Conservation (phyloP, 2,797 vertebrate species). For the Emys orbicularis region DNA sequence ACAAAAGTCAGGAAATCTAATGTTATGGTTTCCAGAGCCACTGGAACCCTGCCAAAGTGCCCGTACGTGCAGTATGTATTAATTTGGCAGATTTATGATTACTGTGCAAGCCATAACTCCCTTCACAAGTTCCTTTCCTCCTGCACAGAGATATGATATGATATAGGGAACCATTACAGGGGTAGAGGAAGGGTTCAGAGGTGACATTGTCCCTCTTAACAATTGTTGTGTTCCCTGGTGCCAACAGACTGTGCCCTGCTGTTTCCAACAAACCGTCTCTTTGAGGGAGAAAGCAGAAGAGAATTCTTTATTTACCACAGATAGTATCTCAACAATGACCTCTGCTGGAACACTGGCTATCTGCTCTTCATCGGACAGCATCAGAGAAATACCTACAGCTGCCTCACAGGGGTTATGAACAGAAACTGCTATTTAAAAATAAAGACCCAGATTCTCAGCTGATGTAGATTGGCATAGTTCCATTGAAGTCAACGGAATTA, state of each 20-base stretch:
- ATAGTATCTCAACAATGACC: accelerated
- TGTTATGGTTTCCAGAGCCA: not conserved
- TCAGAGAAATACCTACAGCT: not conserved
- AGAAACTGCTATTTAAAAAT: not conserved
- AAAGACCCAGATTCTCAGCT: not conserved
- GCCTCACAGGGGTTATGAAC: accelerated
- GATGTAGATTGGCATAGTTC: not conserved
- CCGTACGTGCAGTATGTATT: not conserved
- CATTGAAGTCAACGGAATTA: not conserved
- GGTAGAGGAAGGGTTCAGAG: not conserved
- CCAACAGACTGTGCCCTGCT: not conserved
- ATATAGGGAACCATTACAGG: accelerated
- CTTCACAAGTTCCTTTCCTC: accelerated
- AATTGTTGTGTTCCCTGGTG: not conserved
- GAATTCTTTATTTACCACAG: not conserved
- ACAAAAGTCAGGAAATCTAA: not conserved
- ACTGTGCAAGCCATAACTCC: not conserved
- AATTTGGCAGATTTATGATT: not conserved
- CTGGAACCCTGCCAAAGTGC: not conserved
- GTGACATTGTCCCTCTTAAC: not conserved
- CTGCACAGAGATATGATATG: not conserved
- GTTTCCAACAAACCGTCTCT: not conserved
- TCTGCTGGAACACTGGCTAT: not conserved
- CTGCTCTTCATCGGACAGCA: not conserved
- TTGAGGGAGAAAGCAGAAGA: not conserved